Conservation (phyloP, 2,113 vertebrate genomes). For the Corythaixoides concolor region DNA sequence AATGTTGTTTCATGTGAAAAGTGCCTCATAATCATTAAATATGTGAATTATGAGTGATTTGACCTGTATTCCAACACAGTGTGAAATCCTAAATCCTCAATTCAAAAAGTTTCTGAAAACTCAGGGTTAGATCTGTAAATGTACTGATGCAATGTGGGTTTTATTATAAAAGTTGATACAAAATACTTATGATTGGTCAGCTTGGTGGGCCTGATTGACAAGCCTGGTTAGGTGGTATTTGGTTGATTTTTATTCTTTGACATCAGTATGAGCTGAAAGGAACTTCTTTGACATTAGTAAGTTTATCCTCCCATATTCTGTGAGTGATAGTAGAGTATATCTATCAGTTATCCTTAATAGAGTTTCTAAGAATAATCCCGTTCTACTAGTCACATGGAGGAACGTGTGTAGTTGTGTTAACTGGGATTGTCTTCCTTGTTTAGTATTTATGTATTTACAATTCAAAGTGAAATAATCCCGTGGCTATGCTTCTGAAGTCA, state of each 20-base stretch:
- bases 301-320: neutral
- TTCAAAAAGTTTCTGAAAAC: neutral
- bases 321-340: neutral
- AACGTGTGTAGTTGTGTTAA: neutral
- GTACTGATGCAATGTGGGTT: rapidly evolving
- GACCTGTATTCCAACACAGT: neutral
- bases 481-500: neutral
- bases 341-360: neutral
- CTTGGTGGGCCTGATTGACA: neutral
- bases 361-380: neutral
- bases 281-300: neutral
- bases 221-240: neutral
- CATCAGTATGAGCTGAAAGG: neutral
- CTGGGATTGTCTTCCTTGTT: neutral
- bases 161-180: neutral
- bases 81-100: neutral
- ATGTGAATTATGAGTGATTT: neutral
- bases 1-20: neutral
- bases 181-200: neutral
- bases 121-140: neutral
- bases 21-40: neutral
- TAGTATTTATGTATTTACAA: neutral
- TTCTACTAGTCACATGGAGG: neutral
- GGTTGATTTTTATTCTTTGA: neutral
- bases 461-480: neutral